A percentile compares a stretch with the other conserved stretches of the same genome.
Evolutionary conservation across 2,888 invertebrate genomes (phyloP).

Genomic region (Vanessa cardui): DNA sequence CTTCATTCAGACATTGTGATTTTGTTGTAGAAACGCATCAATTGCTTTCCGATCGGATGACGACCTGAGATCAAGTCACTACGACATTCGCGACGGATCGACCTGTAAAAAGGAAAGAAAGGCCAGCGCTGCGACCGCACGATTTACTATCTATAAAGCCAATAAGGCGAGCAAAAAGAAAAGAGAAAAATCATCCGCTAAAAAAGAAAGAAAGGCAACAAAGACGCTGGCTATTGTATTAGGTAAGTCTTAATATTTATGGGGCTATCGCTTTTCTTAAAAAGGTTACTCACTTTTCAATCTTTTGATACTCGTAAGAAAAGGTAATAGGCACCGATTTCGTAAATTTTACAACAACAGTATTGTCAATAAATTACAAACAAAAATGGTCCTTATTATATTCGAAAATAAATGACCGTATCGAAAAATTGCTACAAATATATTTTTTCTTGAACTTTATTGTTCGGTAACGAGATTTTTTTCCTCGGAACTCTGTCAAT

Average conservation of each 20-base stretch:
- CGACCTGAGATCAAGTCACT: conserved; percentile 67
- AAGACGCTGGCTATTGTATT: conserved; percentile 99
- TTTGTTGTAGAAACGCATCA: conserved; percentile 83
- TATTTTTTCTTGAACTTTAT: neutral
- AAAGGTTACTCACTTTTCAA: no score
- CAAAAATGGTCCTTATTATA: no score
- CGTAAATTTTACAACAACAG: no score
- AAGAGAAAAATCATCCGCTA: conserved; percentile 95
- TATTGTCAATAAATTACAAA: no score
- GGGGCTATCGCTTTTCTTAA: neutral
- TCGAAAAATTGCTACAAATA: neutral
- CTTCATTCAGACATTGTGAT: neutral
- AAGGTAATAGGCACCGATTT: no score
- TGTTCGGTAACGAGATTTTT: neutral
- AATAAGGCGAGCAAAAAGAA: conserved; percentile 98
- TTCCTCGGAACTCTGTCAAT: neutral
- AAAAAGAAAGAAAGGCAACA: conserved; percentile 98
- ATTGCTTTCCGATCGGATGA: conserved; percentile 74
- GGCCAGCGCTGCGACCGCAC: conserved; percentile 85
- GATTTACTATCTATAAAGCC: conserved; percentile 96
- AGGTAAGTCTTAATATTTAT: conserved; percentile 83
- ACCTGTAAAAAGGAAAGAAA: conserved; percentile 88
- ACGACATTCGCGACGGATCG: conserved; percentile 71
- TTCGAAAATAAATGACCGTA: neutral
- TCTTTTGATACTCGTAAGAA: no score